Evolutionary conservation across 1,140 invertebrate species (phyloP).

Genomic region (Orchestia grillus): DNA sequence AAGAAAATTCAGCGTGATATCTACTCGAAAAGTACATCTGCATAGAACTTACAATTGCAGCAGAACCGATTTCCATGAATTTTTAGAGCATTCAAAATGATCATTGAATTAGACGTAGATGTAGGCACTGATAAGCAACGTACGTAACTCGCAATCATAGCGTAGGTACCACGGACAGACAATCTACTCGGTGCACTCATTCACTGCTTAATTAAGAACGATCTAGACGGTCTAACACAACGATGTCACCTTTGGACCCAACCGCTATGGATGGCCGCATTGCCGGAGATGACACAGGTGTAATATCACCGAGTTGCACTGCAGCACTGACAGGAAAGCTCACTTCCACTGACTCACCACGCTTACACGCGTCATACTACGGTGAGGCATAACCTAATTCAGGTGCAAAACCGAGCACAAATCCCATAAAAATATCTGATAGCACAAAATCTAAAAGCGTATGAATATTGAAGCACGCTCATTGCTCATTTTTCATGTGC

Average conservation of each 20-base stretch:
- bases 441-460: neutral
- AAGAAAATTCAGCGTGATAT: too few species aligned
- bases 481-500: neutral
- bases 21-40: neutral
- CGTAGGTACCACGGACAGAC: neutral
- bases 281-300: neutral
- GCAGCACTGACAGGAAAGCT: neutral
- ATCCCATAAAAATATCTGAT: neutral
- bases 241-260: neutral
- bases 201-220: neutral
- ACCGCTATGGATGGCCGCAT: neutral
- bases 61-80: neutral
- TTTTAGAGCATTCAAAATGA: neutral
- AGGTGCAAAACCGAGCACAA: neutral
- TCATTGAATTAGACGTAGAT: neutral
- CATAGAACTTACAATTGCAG: neutral
- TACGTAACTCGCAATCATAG: neutral
- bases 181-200: neutral
- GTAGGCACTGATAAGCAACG: neutral
- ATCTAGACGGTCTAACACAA: neutral
- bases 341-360: constrained; percentile 7
- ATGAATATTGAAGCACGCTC: neutral
- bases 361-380: neutral
- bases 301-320: neutral
- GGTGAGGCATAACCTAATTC: neutral